A percentile compares a stretch with the other conserved stretches of the same genome.
Conservation (phyloP, 2,888 invertebrate species). For the Capitulum mitella region DNA sequence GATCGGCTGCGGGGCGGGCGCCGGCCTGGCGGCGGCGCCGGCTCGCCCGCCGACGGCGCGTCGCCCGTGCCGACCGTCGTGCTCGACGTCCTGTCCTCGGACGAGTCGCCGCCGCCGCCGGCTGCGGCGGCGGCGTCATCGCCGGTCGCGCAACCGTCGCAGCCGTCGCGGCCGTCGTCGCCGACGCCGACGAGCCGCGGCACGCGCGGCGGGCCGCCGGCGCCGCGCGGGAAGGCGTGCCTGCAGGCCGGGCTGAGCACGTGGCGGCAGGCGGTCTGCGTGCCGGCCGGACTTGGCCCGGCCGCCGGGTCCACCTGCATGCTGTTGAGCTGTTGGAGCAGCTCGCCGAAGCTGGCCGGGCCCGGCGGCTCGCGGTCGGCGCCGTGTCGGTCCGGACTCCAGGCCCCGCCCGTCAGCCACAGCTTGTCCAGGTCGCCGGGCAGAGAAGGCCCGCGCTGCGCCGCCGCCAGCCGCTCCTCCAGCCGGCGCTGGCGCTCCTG, state of each 20-base stretch:
- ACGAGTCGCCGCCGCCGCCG: not conserved
- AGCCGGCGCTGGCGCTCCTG: not conserved
- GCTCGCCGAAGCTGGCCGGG: conserved; percentile 4
- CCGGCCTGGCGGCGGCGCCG: not conserved
- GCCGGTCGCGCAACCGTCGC: too few relatives aligned
- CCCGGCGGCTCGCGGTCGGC: not conserved
- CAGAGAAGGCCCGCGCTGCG: not conserved
- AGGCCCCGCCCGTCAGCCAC: not conserved
- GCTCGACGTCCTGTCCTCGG: not conserved
- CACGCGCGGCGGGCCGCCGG: not conserved
- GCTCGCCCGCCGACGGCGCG: not conserved
- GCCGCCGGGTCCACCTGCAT: not conserved
- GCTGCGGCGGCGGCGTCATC: too few relatives aligned
- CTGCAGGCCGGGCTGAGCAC: not conserved
- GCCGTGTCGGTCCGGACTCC: not conserved
- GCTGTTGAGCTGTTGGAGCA: conserved; percentile 3
- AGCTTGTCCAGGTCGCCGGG: not conserved
- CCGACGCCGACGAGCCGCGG: conserved; percentile 2
- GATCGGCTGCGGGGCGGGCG: not conserved
- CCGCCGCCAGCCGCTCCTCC: not conserved
- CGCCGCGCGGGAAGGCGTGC: not conserved
- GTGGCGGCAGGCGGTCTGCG: not conserved
- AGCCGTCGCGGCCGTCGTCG: too few relatives aligned
- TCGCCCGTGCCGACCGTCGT: not conserved
- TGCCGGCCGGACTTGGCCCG: not conserved